These are phyloP conservation scores for Melitaea athalia DNA, from an alignment of 2,888 invertebrate species.

Conservation along the genomic window DNA sequence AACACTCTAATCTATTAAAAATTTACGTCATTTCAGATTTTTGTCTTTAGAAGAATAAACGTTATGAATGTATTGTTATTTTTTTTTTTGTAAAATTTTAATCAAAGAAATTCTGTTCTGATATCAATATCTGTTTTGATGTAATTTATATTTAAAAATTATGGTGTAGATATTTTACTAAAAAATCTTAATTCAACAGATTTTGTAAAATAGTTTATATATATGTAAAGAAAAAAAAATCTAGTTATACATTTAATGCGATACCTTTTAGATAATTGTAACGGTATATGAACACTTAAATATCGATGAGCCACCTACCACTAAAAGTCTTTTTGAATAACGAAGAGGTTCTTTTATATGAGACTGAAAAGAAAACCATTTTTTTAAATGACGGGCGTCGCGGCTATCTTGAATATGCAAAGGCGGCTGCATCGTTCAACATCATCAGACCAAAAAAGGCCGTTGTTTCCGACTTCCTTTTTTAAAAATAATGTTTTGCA, in stretches of 20 bases:
- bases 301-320: slow-evolving; percentile 38
- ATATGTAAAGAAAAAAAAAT: background rate
- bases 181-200: too few species aligned
- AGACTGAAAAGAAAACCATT: slow-evolving; percentile 71
- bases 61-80: too few species aligned
- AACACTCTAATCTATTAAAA: too few species aligned
- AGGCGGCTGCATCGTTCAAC: slow-evolving; percentile 72
- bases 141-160: too few species aligned
- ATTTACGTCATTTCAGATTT: too few species aligned
- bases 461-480: slow-evolving; percentile 53
- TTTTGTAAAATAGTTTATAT: too few species aligned
- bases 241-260: background rate
- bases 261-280: slow-evolving; percentile 6
- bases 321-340: slow-evolving; percentile 74
- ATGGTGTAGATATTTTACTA: too few species aligned
- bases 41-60: too few species aligned
- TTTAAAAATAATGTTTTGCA: slow-evolving; percentile 40
- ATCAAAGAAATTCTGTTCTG: too few species aligned
- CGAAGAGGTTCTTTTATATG: slow-evolving; percentile 72
- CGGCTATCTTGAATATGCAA: slow-evolving; percentile 71
- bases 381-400: slow-evolving; percentile 63
- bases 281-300: slow-evolving; percentile 1
- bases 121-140: too few species aligned
- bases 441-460: slow-evolving; percentile 72
- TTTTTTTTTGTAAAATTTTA: too few species aligned